phyloP scores from a whole-genome alignment of 2,888 invertebrate genomes.

The Hydrotaea cyrtoneurina region DNA sequence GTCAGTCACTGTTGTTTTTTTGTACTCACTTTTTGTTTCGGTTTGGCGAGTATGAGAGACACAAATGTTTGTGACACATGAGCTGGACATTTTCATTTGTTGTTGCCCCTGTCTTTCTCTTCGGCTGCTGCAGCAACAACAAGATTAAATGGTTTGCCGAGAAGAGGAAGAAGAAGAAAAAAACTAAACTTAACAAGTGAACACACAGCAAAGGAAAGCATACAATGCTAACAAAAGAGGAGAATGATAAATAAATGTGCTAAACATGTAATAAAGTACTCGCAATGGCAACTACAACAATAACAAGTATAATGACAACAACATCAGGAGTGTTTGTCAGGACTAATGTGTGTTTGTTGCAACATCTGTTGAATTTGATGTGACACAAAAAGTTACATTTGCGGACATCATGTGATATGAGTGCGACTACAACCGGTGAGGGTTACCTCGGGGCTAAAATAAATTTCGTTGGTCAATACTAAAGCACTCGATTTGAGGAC shows the following conservation, averaged over 20 bases:
- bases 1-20: background rate
- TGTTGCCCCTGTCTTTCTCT: background rate
- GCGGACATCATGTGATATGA: conserved; percentile 1
- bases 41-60: conserved; percentile 20
- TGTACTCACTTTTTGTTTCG: background rate
- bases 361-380: conserved; percentile 54
- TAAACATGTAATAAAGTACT: conserved; percentile 49
- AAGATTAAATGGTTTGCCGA: conserved; percentile 12
- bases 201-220: background rate
- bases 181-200: background rate
- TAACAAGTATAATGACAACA: background rate
- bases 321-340: background rate
- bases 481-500: background rate
- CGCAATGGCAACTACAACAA: background rate
- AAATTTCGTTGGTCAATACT: background rate
- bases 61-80: conserved; percentile 59
- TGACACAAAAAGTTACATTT: background rate
- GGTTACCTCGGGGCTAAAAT: background rate
- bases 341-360: conserved; percentile 33
- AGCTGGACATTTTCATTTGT: conserved; percentile 52
- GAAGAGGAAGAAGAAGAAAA: background rate
- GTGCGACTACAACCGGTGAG: background rate
- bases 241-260: conserved; percentile 31
- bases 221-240: background rate
- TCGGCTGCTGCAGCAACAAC: background rate